Evolutionary conservation across 2,113 vertebrate genomes (phyloP).

Genomic region (Leucopternis melanops): DNA sequence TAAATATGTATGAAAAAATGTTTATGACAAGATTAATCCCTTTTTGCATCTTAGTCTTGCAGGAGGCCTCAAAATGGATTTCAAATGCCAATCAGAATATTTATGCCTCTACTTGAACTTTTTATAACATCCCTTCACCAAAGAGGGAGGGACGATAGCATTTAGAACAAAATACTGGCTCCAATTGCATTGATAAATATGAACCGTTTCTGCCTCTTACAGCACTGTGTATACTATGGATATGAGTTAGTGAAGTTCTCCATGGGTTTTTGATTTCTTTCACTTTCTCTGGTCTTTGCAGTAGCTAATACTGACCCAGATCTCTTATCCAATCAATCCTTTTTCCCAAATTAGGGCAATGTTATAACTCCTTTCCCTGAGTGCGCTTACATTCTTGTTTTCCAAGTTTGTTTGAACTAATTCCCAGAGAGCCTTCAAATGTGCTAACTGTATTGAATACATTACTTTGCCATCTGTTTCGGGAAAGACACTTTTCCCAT

Average conservation of each 20-base stretch:
- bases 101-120: not conserved
- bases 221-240: fast-evolving
- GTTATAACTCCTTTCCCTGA: not conserved
- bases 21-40: conserved; percentile 11
- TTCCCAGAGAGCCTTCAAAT: not conserved
- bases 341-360: not conserved
- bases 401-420: conserved; percentile 40
- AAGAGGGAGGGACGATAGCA: not conserved
- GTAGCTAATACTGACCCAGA: not conserved
- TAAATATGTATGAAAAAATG: conserved; percentile 28
- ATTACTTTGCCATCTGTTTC: conserved; percentile 32
- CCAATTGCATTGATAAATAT: not conserved
- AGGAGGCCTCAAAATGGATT: not conserved
- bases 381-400: conserved; percentile 2
- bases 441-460: conserved; percentile 39
- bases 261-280: not conserved
- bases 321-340: not conserved
- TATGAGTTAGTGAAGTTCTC: not conserved
- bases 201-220: not conserved
- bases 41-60: not conserved
- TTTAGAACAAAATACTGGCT: not conserved
- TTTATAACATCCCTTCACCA: not conserved
- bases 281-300: not conserved
- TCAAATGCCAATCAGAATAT: not conserved
- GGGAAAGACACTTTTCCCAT: conserved; percentile 4